Evolutionary conservation across 1,140 invertebrate species (phyloP), one percentile per base, ranked within the genome.

Genomic region (Zaprionus taronus): DNA sequence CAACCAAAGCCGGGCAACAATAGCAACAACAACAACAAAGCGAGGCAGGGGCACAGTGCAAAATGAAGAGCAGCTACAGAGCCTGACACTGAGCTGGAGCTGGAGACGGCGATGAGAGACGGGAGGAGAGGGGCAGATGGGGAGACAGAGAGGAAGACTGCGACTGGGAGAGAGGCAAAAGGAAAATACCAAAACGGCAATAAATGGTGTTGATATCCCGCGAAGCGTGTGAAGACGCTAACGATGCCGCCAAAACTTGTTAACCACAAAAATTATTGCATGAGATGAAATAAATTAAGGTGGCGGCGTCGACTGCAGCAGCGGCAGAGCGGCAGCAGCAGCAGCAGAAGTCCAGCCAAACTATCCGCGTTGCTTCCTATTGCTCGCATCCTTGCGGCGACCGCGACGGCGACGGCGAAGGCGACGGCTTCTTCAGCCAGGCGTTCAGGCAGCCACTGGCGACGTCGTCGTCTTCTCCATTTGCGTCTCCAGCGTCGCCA

Each of bases 131-230:
- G 44, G 28, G 17, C 15, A 41, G 41, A 4, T 38, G 36, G 11
- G 51, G 66, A 12, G n/a, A 4, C 11, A 51, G 20, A 31, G 51
- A 24, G 14, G 31, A 36, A 31, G n/a, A 56, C 38, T 61, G 80
- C 28, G 58, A 28, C 20, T 22, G 47, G 38, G 47, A 36, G 68
- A 75, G 69, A 72, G 74, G 62, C 63, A 63, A 79, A 82, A 83
- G 65, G 80, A 89, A 89, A 89, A 91, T 89, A 91, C 91, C 84
- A 91, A 89, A 91, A 91, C 84, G 84, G 90, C 84, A 89, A 91
- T 91, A 91, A 91, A 91, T 91, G 89, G 89, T 91, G 89, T 91
- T 91, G 89, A 91, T 91, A 91, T 91, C 90, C 89, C 89, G 89
- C 85, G 89, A 91, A 91, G 89, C 89, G 89, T 91, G 89, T 91